These are phyloP conservation scores for Tupiocoris notatus DNA, from an alignment of 2,888 invertebrate species.

Conservation along the genomic window DNA sequence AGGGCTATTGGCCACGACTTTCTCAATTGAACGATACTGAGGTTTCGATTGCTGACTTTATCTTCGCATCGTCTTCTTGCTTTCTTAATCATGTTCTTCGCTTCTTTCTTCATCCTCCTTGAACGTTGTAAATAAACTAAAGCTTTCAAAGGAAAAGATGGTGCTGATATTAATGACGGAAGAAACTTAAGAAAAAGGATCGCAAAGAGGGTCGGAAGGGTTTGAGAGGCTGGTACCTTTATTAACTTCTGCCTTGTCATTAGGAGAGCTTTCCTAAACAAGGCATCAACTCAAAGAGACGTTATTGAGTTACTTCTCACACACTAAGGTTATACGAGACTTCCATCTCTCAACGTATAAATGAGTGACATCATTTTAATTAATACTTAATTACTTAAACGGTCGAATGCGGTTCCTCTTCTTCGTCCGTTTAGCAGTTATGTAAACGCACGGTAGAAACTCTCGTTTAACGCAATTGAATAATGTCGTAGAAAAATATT, in stretches of 20 bases:
- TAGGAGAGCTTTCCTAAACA: constrained; percentile 38
- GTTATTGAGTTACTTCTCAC: constrained; percentile 33
- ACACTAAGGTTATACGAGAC: constrained; percentile 29
- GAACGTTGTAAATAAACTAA: too few species aligned
- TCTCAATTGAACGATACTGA: background rate
- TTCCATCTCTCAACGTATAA: constrained; percentile 15
- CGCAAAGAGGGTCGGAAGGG: background rate
- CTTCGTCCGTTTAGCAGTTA: background rate
- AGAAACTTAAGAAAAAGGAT: constrained; percentile 11
- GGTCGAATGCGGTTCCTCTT: background rate
- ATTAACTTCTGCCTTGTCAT: constrained; percentile 39
- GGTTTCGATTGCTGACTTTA: background rate
- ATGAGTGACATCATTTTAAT: constrained; percentile 27
- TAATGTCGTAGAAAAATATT: too few species aligned
- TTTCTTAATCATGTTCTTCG: background rate
- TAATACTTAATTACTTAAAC: constrained; percentile 25
- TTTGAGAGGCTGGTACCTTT: constrained; percentile 10
- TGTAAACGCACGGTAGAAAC: too few species aligned
- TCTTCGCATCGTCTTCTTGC: background rate
- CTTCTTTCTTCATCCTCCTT: background rate
- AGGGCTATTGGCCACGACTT: background rate
- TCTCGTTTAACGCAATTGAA: too few species aligned
- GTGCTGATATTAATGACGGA: constrained; percentile 34
- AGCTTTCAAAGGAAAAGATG: constrained; percentile 33
- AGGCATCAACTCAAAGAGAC: constrained; percentile 33